These are phyloP conservation scores for Budorcas taxicolor DNA, from an alignment of 2,113 vertebrate species.

Conservation along the genomic window DNA sequence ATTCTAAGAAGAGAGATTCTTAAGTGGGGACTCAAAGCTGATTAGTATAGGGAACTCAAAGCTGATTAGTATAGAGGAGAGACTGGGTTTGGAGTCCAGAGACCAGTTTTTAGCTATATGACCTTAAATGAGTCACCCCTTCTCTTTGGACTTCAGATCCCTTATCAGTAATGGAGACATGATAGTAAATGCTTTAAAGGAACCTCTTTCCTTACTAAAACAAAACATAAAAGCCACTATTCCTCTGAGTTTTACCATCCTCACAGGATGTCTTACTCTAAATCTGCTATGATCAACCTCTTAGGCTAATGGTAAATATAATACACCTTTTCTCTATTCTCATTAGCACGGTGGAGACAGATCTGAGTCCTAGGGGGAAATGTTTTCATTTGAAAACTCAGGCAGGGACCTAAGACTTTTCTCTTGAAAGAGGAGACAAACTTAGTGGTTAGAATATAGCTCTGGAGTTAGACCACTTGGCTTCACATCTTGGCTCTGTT, in stretches of 20 bases:
- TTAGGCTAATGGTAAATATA: slow-evolving; percentile 6
- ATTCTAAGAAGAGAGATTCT: slow-evolving; percentile 14
- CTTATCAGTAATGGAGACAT: slow-evolving; percentile 8
- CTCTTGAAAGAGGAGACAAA: slow-evolving; percentile 30
- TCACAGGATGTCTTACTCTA: neutral
- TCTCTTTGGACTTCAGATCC: neutral
- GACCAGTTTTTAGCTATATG: neutral
- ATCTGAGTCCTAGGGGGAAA: neutral
- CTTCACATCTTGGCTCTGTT: slow-evolving; percentile 24
- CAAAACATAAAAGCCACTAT: neutral
- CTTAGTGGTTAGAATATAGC: neutral
- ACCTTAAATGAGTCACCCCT: slow-evolving; percentile 17
- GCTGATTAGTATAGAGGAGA: neutral
- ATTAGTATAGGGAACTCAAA: neutral
- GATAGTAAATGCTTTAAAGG: slow-evolving; percentile 9
- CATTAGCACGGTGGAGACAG: neutral
- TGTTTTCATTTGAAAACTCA: slow-evolving; percentile 32
- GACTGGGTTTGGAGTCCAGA: slow-evolving; percentile 4
- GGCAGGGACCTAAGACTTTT: neutral
- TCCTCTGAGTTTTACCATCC: neutral
- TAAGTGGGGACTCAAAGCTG: neutral
- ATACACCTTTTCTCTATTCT: slow-evolving; percentile 27
- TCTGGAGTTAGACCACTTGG: neutral
- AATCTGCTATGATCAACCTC: neutral
- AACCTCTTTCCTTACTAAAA: slow-evolving; percentile 12